A percentile compares a stretch with the other conserved stretches of the same genome.
Evolutionary conservation across 2,113 vertebrate species (phyloP).

Genomic region (human): GRCh38 chr3:197016501-197017000

Average conservation of each 20-base stretch:
- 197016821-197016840: not conserved
- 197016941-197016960: not conserved
- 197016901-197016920: not conserved
- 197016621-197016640: not conserved
- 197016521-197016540: not conserved
- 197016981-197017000: not conserved
- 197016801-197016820: not conserved
- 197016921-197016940: not conserved
- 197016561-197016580: not conserved
- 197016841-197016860: not conserved
- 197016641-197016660: not conserved
- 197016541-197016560: not conserved
- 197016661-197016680: fast-evolving
- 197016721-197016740: not conserved
- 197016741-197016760: not conserved
- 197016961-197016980: not conserved
- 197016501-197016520: not conserved
- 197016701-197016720: not conserved
- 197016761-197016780: not conserved
- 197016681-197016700: not conserved
- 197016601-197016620: not conserved
- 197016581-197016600: not conserved
- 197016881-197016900: not conserved
- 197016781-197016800: not conserved
- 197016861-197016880: not conserved